Evolutionary conservation across 1,140 invertebrate genomes (phyloP), one percentile per base, ranked within the genome.

Genomic region (Solen grandis): DNA sequence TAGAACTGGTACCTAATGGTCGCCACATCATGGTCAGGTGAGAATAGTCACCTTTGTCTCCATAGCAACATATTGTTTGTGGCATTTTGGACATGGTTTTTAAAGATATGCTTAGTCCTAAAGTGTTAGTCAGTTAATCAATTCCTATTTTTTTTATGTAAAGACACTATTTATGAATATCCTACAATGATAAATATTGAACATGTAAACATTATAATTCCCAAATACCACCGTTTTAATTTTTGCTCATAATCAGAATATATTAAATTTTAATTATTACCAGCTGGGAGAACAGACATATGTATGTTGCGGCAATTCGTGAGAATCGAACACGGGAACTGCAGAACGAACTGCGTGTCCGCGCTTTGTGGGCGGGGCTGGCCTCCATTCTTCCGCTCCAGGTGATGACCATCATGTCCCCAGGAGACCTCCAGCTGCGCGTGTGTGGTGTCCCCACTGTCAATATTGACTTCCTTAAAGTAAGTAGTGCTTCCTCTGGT

Each of bases 381-480:
- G 87, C 89, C 4, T 88, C 92, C 10, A 78, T 93, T 16, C 79
- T 93, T 25, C 92, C 92, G 0, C 41, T 91, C 46, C 91, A 91
- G 62, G 69, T 92, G n/a, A 72, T 92, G 27, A 70, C 68, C 8
- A 63, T 92, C 3, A 79, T 91, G 74, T 88, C 91, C 25, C 89
- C 92, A 3, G 14, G 55, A 22, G 91, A 93, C 80, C 66, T 92
- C 66, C 89, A 92, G 77, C 79, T 91, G 13, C 83, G 91, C 57
- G 89, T 89, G 2, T 92, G 91, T 88, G 92, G 92, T n/a, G 81
- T 89, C 31, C 90, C 91, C 8, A 80, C 84, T 57, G 88, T 93
- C 13, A 89, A 91, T 65, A 78, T 93, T 1, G 84, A 90, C 33
- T 92, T 92, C 55, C 82, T 93, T 0, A 92, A 92, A 88, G 91